These are phyloP conservation scores for Tadarida brasiliensis DNA, from an alignment of 2,797 vertebrate species.

Conservation along the genomic window DNA sequence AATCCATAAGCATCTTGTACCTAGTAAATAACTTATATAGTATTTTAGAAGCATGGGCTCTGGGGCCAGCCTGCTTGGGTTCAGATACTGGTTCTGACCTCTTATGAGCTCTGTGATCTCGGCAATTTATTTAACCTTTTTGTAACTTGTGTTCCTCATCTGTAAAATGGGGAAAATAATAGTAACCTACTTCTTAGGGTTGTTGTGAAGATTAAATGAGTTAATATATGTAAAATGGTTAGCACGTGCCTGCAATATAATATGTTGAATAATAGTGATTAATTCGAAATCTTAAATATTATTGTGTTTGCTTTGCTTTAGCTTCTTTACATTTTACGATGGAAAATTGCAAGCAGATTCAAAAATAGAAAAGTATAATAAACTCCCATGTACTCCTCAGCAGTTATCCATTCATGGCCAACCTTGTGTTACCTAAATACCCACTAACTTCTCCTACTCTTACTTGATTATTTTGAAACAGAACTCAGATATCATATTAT, in stretches of 20 bases:
- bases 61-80: background rate
- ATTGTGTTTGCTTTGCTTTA: background rate
- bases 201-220: background rate
- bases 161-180: no score
- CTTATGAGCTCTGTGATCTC: background rate
- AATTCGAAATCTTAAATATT: background rate
- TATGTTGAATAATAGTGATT: background rate
- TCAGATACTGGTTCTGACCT: background rate
- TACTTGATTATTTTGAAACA: conserved; percentile 37
- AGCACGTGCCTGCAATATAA: background rate
- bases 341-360: background rate
- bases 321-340: background rate
- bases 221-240: background rate
- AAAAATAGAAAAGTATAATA: background rate
- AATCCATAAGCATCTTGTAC: background rate
- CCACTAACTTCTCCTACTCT: background rate
- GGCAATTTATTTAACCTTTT: background rate
- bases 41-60: background rate
- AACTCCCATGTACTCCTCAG: background rate
- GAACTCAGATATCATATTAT: background rate
- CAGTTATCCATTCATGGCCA: background rate
- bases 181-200: background rate
- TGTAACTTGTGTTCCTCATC: no score
- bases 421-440: background rate
- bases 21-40: background rate